Percentiles rank a stretch among this genome's conserved stretches.
phyloP scores from a whole-genome alignment of 2,888 invertebrate genomes.

The Julus scanicus region DNA sequence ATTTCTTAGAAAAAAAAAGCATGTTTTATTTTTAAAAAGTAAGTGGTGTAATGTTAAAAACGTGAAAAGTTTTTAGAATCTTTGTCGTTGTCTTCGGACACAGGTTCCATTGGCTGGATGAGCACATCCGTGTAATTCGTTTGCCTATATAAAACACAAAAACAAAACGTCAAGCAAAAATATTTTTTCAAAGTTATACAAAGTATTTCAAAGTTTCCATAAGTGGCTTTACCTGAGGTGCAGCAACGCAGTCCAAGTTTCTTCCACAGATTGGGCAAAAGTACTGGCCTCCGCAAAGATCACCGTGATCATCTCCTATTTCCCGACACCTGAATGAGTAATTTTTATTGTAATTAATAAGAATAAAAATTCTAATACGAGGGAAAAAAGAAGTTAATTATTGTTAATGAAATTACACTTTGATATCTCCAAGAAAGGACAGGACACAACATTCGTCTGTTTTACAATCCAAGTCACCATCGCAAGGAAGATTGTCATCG shows the following conservation, averaged over 20 bases:
- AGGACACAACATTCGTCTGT: constrained; percentile 48
- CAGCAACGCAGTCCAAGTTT: not conserved
- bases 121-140: constrained; percentile 18
- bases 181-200: not conserved
- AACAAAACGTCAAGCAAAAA: not conserved
- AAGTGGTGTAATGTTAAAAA: not conserved
- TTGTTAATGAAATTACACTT: constrained; percentile 5
- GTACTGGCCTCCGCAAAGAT: constrained; percentile 49
- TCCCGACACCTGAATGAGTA: constrained; percentile 50
- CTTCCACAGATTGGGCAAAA: constrained; percentile 44
- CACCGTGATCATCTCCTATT: constrained; percentile 44
- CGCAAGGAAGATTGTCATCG: constrained; percentile 32
- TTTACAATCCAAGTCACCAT: not conserved
- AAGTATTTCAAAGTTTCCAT: not conserved
- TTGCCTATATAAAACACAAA: not conserved
- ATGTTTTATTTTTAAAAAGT: constrained; percentile 20
- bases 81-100: not conserved
- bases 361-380: not conserved
- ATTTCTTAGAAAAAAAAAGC: not conserved
- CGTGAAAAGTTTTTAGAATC: not conserved
- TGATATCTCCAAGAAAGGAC: constrained; percentile 45
- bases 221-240: not conserved
- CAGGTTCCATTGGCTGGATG: constrained; percentile 54
- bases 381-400: too few species aligned
- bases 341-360: not conserved